Percentiles rank a stretch among this genome's conserved stretches.
phyloP scores from a whole-genome alignment of 2,113 vertebrate genomes.

The Actenoides hombroni region DNA sequence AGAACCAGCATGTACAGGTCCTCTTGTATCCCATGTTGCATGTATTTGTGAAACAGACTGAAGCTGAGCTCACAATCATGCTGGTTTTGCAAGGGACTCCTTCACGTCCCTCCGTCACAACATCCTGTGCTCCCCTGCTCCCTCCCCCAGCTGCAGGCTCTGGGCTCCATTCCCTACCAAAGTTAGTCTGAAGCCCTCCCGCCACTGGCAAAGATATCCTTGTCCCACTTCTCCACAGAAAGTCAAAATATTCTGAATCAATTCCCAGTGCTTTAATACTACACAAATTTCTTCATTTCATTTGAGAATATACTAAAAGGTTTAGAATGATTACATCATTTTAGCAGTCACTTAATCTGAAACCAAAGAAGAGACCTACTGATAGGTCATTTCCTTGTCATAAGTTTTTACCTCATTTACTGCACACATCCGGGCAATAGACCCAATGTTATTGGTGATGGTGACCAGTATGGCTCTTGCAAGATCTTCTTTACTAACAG shows the following conservation, averaged over 20 bases:
- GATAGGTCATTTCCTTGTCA: neutral
- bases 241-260: neutral
- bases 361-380: neutral
- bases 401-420: constrained; percentile 79
- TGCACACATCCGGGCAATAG: constrained; percentile 83
- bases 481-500: constrained; percentile 84
- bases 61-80: neutral
- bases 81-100: neutral
- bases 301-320: neutral
- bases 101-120: neutral
- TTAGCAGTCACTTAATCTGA: neutral
- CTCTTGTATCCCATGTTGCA: neutral
- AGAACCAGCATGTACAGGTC: neutral
- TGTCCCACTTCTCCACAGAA: neutral
- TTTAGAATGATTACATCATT: neutral
- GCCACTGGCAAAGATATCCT: neutral
- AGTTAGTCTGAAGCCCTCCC: neutral
- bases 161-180: neutral
- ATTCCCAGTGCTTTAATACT: neutral
- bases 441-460: constrained; percentile 84
- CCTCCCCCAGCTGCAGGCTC: neutral
- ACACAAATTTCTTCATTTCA: accelerated
- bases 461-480: constrained; percentile 83
- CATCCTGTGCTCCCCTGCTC: neutral
- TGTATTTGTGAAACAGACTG: neutral